Percentiles rank a stretch among this genome's conserved stretches.
Conservation (phyloP, 2,113 vertebrate genomes). For the Neopipo cinnamomea region DNA sequence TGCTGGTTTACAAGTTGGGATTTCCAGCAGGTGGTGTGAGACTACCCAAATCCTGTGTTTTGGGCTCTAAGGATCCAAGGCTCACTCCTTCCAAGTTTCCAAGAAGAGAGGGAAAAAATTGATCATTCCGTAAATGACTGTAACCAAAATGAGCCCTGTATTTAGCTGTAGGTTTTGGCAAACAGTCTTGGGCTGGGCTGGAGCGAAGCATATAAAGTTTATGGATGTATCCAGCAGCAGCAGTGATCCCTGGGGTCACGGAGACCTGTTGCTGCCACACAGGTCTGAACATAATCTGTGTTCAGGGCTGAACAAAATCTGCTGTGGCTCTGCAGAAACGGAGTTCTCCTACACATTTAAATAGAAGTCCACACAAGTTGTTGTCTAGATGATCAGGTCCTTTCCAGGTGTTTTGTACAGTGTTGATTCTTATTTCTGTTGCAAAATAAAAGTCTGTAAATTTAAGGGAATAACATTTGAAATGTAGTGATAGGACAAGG, state of each 20-base stretch:
- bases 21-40: neutral
- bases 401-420: neutral
- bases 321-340: neutral
- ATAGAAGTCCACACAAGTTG: neutral
- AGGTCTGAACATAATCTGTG: neutral
- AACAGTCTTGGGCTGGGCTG: fast-evolving
- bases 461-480: neutral
- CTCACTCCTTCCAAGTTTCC: neutral
- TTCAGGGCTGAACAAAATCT: neutral
- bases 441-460: fast-evolving
- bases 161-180: neutral
- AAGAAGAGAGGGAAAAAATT: neutral
- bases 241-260: fast-evolving
- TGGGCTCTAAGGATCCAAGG: neutral
- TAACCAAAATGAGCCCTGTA: neutral
- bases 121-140: neutral
- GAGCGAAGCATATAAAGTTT: neutral
- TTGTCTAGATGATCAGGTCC: neutral
- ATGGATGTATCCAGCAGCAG: neutral
- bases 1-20: neutral
- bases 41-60: neutral
- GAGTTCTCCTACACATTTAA: fast-evolving
- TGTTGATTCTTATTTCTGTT: neutral
- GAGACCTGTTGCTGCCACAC: fast-evolving
- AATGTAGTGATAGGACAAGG: neutral